Conservation (phyloP, 2,888 invertebrate genomes). For the Drosophila peninsularis region DNA sequence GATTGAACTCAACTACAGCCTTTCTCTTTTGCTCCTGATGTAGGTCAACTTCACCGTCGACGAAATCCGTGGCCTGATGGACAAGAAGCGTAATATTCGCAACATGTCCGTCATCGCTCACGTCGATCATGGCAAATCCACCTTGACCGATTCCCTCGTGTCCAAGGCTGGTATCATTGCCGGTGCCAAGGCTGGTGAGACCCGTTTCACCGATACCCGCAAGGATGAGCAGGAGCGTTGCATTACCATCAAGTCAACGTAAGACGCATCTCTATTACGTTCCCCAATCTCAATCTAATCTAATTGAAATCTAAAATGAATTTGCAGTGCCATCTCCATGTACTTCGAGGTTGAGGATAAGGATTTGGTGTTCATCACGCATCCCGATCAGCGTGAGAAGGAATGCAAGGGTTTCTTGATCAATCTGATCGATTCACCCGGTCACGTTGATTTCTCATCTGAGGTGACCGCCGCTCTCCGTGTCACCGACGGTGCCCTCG, state of each 20-base stretch:
- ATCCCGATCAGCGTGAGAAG: conserved; percentile 95
- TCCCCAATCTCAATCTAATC: neutral
- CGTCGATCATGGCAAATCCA: conserved; percentile 99
- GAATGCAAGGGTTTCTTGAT: conserved; percentile 98
- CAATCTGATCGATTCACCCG: conserved; percentile 99
- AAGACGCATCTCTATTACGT: conserved; percentile 30
- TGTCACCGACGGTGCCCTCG: conserved; percentile 99
- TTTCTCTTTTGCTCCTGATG: conserved; percentile 12
- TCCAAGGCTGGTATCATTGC: conserved; percentile 99
- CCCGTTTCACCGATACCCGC: conserved; percentile 99
- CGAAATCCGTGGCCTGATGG: conserved; percentile 99
- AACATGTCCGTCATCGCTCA: conserved; percentile 99
- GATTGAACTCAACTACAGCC: too few species aligned
- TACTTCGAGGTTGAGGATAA: conserved; percentile 98
- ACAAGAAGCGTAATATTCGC: conserved; percentile 99
- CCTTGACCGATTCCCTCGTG: conserved; percentile 98
- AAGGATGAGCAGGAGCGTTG: conserved; percentile 99
- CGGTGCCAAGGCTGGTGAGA: conserved; percentile 99
- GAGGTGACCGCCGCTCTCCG: conserved; percentile 99
- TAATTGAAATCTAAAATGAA: neutral
- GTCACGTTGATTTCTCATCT: conserved; percentile 99
- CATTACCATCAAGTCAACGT: conserved; percentile 99
- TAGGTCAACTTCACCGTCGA: conserved; percentile 99
- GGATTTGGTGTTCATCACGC: conserved; percentile 97
- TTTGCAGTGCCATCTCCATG: conserved; percentile 97